Percentiles rank a stretch among this genome's conserved stretches.
Evolutionary conservation across 1,140 invertebrate genomes (phyloP).

Genomic region (Dysdera silvatica): DNA sequence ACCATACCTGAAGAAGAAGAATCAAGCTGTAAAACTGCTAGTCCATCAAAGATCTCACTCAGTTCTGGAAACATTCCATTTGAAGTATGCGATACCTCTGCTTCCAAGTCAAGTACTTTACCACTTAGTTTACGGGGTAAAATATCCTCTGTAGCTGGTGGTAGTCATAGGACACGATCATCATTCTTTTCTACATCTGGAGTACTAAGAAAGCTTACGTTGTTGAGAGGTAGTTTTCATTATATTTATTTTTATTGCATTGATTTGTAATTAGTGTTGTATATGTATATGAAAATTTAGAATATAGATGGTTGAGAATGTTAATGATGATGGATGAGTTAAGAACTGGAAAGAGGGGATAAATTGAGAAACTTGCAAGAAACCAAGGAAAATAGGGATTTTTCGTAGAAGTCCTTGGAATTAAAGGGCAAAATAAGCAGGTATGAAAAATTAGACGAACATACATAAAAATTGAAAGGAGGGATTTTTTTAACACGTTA

Average conservation of each 20-base stretch:
- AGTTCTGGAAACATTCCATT: slow-evolving; percentile 30
- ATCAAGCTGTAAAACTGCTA: slow-evolving; percentile 4
- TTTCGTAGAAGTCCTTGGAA: too few relatives aligned
- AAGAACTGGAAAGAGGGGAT: too few relatives aligned
- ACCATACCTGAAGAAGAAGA: slow-evolving; percentile 36
- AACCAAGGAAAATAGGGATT: too few relatives aligned
- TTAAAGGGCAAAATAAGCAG: too few relatives aligned
- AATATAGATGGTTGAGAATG: too few relatives aligned
- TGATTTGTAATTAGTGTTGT: too few relatives aligned
- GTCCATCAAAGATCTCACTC: slow-evolving; percentile 23
- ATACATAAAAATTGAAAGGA: too few relatives aligned
- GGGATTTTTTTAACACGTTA: too few relatives aligned
- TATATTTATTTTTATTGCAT: neutral
- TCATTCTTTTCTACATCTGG: slow-evolving; percentile 34
- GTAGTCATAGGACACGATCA: slow-evolving; percentile 20
- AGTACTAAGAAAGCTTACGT: slow-evolving; percentile 32
- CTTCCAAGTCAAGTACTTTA: slow-evolving; percentile 27
- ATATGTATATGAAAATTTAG: too few relatives aligned
- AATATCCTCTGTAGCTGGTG: slow-evolving; percentile 11
- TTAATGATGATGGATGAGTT: too few relatives aligned
- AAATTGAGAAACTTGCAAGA: too few relatives aligned
- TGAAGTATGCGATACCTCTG: slow-evolving; percentile 14
- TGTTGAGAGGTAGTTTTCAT: slow-evolving; percentile 22
- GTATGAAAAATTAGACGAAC: too few relatives aligned
- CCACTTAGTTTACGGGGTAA: slow-evolving; percentile 22